A percentile compares a stretch with the other conserved stretches of the same genome.
These are phyloP conservation scores for Drosophila navojoa DNA, from an alignment of 1,140 invertebrate species.

Conservation along the genomic window DNA sequence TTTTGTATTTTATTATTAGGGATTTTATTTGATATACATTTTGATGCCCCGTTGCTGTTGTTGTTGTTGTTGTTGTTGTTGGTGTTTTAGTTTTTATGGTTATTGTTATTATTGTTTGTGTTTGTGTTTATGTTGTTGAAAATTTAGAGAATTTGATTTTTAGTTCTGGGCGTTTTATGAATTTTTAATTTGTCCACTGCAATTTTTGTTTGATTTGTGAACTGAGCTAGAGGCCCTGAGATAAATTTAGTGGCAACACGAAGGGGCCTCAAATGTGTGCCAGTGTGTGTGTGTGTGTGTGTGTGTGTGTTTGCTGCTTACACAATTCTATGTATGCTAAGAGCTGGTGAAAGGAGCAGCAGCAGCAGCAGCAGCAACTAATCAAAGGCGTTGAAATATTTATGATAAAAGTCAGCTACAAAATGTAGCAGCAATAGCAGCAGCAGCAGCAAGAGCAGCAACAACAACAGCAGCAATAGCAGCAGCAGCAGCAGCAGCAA, in stretches of 20 bases:
- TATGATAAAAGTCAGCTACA: slow-evolving; percentile 62
- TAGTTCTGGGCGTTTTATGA: slow-evolving; percentile 62
- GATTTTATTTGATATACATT: slow-evolving; percentile 24
- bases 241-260: background rate
- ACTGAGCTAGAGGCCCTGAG: slow-evolving; percentile 29
- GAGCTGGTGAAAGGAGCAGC: slow-evolving; percentile 67
- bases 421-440: slow-evolving; percentile 31
- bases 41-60: background rate
- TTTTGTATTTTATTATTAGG: slow-evolving; percentile 20
- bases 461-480: slow-evolving; percentile 15
- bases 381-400: slow-evolving; percentile 77
- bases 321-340: slow-evolving; percentile 54
- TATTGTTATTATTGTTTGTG: slow-evolving; percentile 1
- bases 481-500: background rate
- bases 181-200: slow-evolving; percentile 71
- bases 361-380: slow-evolving; percentile 23
- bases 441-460: slow-evolving; percentile 12
- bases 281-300: background rate
- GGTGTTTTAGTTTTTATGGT: background rate
- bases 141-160: slow-evolving; percentile 60
- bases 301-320: slow-evolving; percentile 42
- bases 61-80: slow-evolving; percentile 12
- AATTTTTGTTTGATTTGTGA: slow-evolving; percentile 67
- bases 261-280: slow-evolving; percentile 1
- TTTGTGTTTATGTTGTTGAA: slow-evolving; percentile 2